Conservation (phyloP, 2,113 vertebrate genomes). For the Etheostoma spectabile region DNA sequence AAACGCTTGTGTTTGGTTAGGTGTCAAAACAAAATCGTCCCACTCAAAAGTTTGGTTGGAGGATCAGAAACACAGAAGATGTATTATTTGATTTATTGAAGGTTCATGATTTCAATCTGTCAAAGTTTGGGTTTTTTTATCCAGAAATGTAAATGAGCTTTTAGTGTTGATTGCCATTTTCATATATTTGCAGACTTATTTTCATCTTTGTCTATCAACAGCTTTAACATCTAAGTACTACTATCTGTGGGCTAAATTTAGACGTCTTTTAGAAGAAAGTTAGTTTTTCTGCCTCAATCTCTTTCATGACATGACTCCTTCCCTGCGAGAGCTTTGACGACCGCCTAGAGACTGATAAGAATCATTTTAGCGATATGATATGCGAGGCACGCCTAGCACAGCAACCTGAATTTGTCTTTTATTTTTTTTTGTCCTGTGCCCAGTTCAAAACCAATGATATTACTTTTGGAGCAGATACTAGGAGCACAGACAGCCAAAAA, state of each 20-base stretch:
- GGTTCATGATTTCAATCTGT: constrained; percentile 13
- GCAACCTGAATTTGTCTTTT: constrained; percentile 4
- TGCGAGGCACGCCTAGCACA: background rate
- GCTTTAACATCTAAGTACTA: background rate
- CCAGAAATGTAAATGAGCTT: background rate
- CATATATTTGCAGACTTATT: background rate
- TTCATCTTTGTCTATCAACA: background rate
- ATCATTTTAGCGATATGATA: constrained; percentile 26
- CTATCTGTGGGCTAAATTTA: constrained; percentile 47
- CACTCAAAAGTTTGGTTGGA: background rate
- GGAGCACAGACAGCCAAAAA: background rate
- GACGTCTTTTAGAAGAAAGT: constrained; percentile 17
- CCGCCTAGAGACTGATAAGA: constrained; percentile 41
- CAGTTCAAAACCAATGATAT: background rate
- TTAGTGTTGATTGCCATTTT: constrained; percentile 10
- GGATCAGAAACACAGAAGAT: constrained; percentile 28
- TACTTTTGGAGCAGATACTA: constrained; percentile 19
- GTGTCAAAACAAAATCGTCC: constrained; percentile 27
- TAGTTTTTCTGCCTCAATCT: constrained; percentile 37
- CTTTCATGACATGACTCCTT: background rate
- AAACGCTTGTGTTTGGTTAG: constrained; percentile 56
- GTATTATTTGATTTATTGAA: constrained; percentile 31
- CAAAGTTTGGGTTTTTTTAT: background rate
- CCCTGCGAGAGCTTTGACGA: constrained; percentile 6
- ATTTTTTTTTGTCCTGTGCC: background rate